Evolutionary conservation across 1,140 invertebrate genomes (phyloP).

Genomic region (Nasonia giraulti): DNA sequence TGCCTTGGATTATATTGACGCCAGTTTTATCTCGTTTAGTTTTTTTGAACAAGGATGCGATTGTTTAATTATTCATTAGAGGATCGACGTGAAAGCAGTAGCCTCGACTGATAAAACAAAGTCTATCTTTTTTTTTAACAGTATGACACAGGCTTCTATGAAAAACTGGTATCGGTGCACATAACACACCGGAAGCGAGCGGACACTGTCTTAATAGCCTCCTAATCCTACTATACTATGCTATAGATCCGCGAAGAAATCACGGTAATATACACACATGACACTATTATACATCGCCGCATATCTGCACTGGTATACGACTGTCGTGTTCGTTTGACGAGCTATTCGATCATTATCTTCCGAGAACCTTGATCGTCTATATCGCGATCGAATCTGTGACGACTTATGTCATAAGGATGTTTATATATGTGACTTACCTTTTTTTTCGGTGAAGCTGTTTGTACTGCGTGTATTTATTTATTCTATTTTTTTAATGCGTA

Average conservation of each 20-base stretch:
- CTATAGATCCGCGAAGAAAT: not conserved
- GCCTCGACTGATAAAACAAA: too few relatives aligned
- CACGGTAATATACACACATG: not conserved
- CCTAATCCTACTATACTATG: not conserved
- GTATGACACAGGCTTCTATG: too few relatives aligned
- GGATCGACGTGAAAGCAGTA: too few relatives aligned
- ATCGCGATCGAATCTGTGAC: slow-evolving; percentile 7
- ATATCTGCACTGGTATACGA: too few relatives aligned
- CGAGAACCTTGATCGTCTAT: slow-evolving; percentile 36
- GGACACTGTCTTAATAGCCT: not conserved
- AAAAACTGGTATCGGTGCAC: too few relatives aligned
- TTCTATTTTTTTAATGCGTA: not conserved
- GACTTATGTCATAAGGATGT: not conserved
- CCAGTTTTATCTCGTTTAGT: too few relatives aligned
- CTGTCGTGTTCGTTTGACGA: not conserved
- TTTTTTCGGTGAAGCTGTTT: not conserved
- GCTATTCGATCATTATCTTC: slow-evolving; percentile 11
- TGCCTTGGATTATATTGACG: too few relatives aligned
- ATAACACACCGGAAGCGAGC: too few relatives aligned
- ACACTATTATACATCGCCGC: not conserved
- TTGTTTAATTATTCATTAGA: too few relatives aligned
- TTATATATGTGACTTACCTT: not conserved
- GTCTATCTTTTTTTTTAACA: too few relatives aligned
- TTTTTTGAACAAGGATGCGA: too few relatives aligned
- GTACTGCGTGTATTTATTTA: not conserved